Base-by-base conservation (phyloP, 2,888 invertebrate species). In the Myathropa florea region DNA sequence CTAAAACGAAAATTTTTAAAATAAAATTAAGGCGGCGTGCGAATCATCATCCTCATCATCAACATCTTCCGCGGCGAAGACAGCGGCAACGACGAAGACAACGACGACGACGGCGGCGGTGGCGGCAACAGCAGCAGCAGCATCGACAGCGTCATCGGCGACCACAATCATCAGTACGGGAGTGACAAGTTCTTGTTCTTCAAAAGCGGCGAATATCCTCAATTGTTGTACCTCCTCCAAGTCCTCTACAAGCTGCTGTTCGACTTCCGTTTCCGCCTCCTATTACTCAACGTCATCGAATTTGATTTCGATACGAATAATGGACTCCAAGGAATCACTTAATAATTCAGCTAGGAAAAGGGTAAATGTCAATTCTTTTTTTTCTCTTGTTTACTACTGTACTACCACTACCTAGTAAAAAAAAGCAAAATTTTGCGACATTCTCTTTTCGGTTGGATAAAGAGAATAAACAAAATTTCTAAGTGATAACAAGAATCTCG, bases 331-430 rank as follows among this genome's bases (percentile, higher is more conserved):
- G 78, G 82, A 82, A 79, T 26, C 88, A 71, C 60, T 57, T 67
- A 88, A 61, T 88, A 72, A 33, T 72, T 81, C 89, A n/a, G 67
- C 88, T 86, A 88, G 81, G 83, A 88, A 89, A 88, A 80, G 89
- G 89, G 89, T 89, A 89, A 89, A 88, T 88, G 87, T 79, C 60
- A 30, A 64, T 63, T 53, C 46, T 65, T 64, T 68, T 57, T 84
- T 70, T 65, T 67, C 77, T 70, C 23, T 57, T 64, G 28, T 59
- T 57, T 73, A 70, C 57, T 67, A 53, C 33, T n/a, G 18, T 46
- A 71, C 70, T 65, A 83, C 70, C 75, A 75, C 55, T 71, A 77
- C 46, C 12, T 24, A 33, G 36, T 64, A 63, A 67, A 70, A 64
- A 72, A 26, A 57, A 64, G 10, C 64, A 28, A 60, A 4, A 72